Evolutionary conservation across 2,113 vertebrate species (phyloP).

Genomic region (Salvelinus sp.): DNA sequence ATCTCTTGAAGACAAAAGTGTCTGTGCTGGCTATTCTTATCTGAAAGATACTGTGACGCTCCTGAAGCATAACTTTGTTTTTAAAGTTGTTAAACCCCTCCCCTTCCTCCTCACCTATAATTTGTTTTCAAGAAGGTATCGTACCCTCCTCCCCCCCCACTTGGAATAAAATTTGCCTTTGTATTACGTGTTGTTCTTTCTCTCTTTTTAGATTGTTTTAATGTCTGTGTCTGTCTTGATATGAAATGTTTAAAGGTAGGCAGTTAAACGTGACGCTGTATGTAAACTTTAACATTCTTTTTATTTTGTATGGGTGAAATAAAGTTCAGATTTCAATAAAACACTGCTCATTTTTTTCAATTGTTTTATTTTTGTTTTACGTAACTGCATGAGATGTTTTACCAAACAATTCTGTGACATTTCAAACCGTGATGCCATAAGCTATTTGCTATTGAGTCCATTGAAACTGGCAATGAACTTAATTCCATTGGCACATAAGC

Average conservation of each 20-base stretch:
- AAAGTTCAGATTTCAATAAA: slow-evolving; percentile 76
- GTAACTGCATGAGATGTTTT: neutral
- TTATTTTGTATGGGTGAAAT: slow-evolving; percentile 84
- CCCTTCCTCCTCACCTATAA: neutral
- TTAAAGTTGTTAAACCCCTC: neutral
- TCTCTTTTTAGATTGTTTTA: slow-evolving; percentile 74
- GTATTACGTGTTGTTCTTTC: slow-evolving; percentile 19
- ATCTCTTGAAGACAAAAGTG: slow-evolving; percentile 5
- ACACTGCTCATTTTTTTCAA: neutral
- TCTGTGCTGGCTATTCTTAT: neutral
- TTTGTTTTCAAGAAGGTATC: slow-evolving; percentile 67
- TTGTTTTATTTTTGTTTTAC: slow-evolving; percentile 7
- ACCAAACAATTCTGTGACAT: neutral
- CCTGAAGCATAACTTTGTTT: slow-evolving; percentile 37
- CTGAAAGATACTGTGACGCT: slow-evolving; percentile 20
- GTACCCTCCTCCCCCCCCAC: slow-evolving; percentile 8
- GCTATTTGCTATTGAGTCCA: neutral
- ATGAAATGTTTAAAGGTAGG: slow-evolving; percentile 62
- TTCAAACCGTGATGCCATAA: neutral
- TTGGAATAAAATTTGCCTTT: slow-evolving; percentile 32
- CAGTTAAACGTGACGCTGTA: slow-evolving; percentile 66
- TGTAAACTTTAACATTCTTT: slow-evolving; percentile 80
- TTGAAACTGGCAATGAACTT: neutral
- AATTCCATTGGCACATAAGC: slow-evolving; percentile 1
- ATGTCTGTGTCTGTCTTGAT: slow-evolving; percentile 56